Conservation (phyloP, 2,888 invertebrate species). For the Caenorhabditis sp. region DNA sequence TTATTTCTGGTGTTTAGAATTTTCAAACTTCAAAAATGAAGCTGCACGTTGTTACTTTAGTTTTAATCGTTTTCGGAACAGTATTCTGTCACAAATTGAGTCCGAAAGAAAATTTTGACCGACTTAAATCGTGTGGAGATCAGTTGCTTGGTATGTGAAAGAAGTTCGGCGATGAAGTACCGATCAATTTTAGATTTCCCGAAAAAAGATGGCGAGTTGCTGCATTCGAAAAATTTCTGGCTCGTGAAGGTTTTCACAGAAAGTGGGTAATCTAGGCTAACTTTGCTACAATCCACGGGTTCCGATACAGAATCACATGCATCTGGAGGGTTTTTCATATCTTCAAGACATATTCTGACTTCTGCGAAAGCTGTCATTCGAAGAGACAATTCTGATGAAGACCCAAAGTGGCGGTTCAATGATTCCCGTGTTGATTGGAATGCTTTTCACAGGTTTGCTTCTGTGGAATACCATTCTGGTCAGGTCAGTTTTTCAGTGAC, state of each 20-base stretch:
- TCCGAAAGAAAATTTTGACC: background rate
- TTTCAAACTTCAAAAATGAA: too few species aligned
- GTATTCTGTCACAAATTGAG: background rate
- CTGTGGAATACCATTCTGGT: too few species aligned
- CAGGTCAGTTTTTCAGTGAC: too few species aligned
- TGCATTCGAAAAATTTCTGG: background rate
- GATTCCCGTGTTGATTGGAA: too few species aligned
- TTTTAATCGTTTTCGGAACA: background rate
- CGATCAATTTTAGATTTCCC: background rate
- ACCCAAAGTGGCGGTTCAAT: background rate
- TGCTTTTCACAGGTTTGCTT: too few species aligned
- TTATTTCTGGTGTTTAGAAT: too few species aligned
- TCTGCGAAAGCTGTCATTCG: slow-evolving; percentile 1
- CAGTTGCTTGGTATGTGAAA: background rate
- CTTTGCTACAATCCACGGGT: background rate
- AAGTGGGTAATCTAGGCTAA: background rate
- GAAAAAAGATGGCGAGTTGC: background rate
- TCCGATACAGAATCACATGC: background rate
- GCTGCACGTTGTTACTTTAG: background rate
- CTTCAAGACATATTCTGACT: slow-evolving; percentile 6
- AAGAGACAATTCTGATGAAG: background rate
- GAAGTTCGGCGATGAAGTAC: too few species aligned
- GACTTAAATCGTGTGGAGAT: background rate
- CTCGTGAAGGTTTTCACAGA: background rate
- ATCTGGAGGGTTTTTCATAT: slow-evolving; percentile 11